A percentile compares a stretch with the other conserved stretches of the same genome.
Conservation (phyloP, 2,797 vertebrate genomes). For the Micropoecilia bifurca region DNA sequence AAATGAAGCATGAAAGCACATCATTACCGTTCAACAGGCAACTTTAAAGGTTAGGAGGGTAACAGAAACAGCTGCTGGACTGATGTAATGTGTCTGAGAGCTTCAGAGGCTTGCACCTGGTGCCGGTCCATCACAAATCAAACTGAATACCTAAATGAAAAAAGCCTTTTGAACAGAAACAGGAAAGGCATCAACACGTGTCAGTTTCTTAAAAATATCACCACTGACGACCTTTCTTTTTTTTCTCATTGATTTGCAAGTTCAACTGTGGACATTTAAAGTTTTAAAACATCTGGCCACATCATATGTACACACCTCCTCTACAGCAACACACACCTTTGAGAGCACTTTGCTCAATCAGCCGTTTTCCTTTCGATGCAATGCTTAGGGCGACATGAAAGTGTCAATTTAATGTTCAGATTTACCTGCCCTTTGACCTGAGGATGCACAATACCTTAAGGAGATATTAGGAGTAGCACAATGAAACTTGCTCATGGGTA, state of each 20-base stretch:
- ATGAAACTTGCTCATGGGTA: not conserved
- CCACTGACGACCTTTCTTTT: not conserved
- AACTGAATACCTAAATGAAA: constrained; percentile 25
- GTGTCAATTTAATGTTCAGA: not conserved
- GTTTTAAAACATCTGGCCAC: not conserved
- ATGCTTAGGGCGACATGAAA: not conserved
- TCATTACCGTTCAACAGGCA: constrained; percentile 11
- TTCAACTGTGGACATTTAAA: not conserved
- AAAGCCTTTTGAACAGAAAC: constrained; percentile 7
- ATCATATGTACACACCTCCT: not conserved
- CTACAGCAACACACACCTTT: not conserved
- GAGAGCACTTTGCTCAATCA: not conserved
- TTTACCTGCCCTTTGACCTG: not conserved
- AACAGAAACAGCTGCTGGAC: constrained; percentile 27
- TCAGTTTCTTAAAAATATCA: not conserved
- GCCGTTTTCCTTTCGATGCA: not conserved
- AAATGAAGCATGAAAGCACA: not conserved
- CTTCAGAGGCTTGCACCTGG: constrained; percentile 51
- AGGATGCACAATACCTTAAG: not conserved
- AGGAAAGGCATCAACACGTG: not conserved
- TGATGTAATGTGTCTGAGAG: constrained; percentile 41
- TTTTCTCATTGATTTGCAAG: not conserved
- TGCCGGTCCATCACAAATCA: constrained; percentile 52
- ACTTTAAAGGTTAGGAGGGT: constrained; percentile 24
- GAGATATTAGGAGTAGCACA: not conserved